Conservation (phyloP, 2,113 vertebrate genomes). For the Myocastor coypus region DNA sequence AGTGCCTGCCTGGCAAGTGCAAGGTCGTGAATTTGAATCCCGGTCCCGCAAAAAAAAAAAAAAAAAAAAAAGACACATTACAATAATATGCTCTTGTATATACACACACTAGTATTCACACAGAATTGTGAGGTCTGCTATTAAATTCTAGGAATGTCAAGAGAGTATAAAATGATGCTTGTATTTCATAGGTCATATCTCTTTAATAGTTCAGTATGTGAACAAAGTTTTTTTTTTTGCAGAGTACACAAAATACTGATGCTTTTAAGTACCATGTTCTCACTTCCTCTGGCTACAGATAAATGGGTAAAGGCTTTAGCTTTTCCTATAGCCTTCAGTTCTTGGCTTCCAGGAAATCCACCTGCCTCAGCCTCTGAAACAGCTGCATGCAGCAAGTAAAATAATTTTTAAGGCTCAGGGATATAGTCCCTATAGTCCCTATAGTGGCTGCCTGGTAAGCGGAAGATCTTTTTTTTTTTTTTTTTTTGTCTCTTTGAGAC, state of each 20-base stretch:
- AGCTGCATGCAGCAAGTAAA: not conserved
- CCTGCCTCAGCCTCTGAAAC: not conserved
- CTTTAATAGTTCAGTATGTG: not conserved
- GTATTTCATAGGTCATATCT: not conserved
- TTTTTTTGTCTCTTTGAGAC: no score
- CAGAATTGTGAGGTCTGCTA: slow-evolving; percentile 17
- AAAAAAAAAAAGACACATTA: not conserved
- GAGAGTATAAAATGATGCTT: slow-evolving; percentile 48
- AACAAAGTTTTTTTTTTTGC: slow-evolving; percentile 10
- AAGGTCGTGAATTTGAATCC: no score
- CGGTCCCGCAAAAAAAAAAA: no score
- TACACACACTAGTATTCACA: not conserved
- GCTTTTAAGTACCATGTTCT: not conserved
- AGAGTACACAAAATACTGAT: not conserved
- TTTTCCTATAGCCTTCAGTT: not conserved
- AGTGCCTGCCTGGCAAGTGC: no score
- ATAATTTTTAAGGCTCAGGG: not conserved
- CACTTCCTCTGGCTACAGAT: not conserved
- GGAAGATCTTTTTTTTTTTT: no score
- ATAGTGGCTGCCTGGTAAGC: no score
- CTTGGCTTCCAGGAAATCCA: not conserved
- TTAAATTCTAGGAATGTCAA: slow-evolving; percentile 48
- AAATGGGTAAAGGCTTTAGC: not conserved
- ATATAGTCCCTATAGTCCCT: no score
- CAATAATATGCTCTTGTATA: not conserved